A percentile compares a stretch with the other conserved stretches of the same genome.
Conservation (phyloP, 2,113 vertebrate genomes). For the Xiphorhynchus elegans region DNA sequence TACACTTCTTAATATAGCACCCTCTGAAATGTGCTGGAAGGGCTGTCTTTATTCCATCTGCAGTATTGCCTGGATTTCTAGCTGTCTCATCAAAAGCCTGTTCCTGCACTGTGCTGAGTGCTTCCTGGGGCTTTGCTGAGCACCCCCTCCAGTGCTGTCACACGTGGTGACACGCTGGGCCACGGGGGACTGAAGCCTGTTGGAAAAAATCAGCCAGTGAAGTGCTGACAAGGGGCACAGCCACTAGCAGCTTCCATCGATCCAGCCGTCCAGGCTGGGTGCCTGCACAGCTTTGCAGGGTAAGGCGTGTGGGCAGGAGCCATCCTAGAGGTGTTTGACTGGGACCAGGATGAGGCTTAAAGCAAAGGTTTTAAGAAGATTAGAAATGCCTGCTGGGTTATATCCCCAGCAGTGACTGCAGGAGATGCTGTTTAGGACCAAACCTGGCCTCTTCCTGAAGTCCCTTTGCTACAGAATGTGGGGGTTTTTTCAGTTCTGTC, state of each 20-base stretch:
- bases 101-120: not conserved
- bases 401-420: not conserved
- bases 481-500: not conserved
- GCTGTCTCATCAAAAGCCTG: conserved; percentile 18
- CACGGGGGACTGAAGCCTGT: not conserved
- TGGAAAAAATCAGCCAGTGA: not conserved
- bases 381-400: not conserved
- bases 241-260: not conserved
- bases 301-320: not conserved
- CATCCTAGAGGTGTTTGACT: not conserved
- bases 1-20: conserved; percentile 29
- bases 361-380: not conserved
- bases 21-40: conserved; percentile 7
- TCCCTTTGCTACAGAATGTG: not conserved
- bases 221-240: not conserved
- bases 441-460: not conserved
- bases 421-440: not conserved
- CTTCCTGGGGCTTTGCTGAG: not conserved
- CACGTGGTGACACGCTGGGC: not conserved
- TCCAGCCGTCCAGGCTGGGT: not conserved
- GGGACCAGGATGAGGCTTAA: not conserved
- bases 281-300: not conserved
- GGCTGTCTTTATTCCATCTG: not conserved
- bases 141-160: not conserved
- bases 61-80: not conserved